Base-by-base conservation (phyloP, 2,797 vertebrate genomes). In the Sebastes umbrosus region DNA sequence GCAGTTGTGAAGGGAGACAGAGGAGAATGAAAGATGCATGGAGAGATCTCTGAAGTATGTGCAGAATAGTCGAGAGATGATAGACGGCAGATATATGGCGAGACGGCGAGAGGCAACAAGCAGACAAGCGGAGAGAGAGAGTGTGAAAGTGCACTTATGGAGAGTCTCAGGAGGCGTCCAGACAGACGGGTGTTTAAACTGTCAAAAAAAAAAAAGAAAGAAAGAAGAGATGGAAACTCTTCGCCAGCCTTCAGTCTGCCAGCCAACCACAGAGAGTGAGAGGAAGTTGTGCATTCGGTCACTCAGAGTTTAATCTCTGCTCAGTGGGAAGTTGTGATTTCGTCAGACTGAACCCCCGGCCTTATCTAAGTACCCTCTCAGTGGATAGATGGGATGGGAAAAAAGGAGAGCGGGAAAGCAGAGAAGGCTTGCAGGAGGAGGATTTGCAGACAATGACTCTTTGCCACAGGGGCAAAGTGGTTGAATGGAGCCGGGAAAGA, bases 221-320 rank as follows among this genome's bases (percentile, higher is more conserved):
- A 18, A 8, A n/a, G 50, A 62, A 79, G 69, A 84, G 80, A 82
- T 27, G 22, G 69, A 68, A 79, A 68, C 73, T 78, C 39, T 32
- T 62, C 13, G 58, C 5, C 77, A 68, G 73, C 68, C 59, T 46
- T 46, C 14, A 46, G 39, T 46, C 62, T 18, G 63, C 5, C 77
- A 68, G 73, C 64, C 59, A 36, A 76, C 39, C 65, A 6, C 64
- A 18, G 75, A 77, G 62, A 71, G 69, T 1, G 16, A 75, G 76
- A 69, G 54, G 18, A 85, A 89, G 79, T 86, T 64, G 82, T 83
- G 80, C 25, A 25, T n/a, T 62, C 85, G 92, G 93, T 94, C 94
- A 92, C 80, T 88, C 73, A 73, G 87, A 93, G 93, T 95, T 95
- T 94, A 95, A 95, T 95, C 94, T 92, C 31, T n/a, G 90, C 90